Evolutionary conservation across 2,888 invertebrate genomes (phyloP).

Genomic region (Trichogramma dendrolimi): DNA sequence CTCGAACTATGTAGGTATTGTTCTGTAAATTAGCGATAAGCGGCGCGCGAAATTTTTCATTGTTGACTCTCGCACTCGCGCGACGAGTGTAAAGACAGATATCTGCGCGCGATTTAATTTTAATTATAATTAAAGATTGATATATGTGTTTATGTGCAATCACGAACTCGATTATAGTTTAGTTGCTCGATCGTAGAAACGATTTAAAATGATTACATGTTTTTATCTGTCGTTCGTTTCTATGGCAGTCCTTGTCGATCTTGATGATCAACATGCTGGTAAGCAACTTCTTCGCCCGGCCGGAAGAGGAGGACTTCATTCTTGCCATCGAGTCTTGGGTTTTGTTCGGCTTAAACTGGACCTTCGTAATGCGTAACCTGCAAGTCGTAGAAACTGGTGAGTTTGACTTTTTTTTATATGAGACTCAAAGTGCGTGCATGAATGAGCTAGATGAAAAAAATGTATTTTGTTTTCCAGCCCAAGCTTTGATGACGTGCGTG

Average conservation of each 20-base stretch:
- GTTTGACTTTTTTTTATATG: conserved; percentile 2
- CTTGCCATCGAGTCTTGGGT: conserved; percentile 39
- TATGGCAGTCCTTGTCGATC: conserved; percentile 43
- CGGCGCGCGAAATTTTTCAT: neutral
- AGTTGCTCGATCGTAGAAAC: neutral
- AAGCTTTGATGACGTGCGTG: conserved; percentile 38
- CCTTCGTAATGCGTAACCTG: conserved; percentile 36
- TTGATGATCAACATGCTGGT: conserved; percentile 46
- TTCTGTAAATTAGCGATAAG: no score
- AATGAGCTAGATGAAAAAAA: neutral
- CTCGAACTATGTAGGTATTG: no score
- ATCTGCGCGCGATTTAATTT: no score
- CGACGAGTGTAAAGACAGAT: neutral
- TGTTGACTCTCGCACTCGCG: neutral
- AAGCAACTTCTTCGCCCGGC: conserved; percentile 42
- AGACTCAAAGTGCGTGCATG: neutral
- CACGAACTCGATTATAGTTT: neutral
- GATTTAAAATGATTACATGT: no score
- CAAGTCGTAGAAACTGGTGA: conserved; percentile 38
- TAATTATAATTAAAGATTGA: neutral
- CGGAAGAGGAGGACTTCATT: conserved; percentile 38
- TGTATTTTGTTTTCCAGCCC: conserved; percentile 34
- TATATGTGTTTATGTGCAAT: neutral
- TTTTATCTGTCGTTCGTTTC: neutral
- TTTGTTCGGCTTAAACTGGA: conserved; percentile 46